These are phyloP conservation scores for Stichopus horrens DNA, from an alignment of 53 echinoderm and acorn worm genomes.

Conservation along the genomic window DNA sequence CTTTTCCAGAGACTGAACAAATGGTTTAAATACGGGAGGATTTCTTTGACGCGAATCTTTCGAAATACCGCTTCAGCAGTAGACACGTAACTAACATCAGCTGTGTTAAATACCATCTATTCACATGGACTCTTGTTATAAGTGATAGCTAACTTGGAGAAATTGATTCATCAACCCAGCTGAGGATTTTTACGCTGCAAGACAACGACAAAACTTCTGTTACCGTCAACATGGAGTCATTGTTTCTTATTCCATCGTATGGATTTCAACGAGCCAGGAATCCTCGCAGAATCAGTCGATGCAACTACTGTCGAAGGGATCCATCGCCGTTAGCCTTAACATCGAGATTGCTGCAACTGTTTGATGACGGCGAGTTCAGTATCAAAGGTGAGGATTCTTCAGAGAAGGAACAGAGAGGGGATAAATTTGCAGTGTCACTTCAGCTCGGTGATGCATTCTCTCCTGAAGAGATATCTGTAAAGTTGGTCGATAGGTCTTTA, in stretches of 20 bases:
- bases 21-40: no score
- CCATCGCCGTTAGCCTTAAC: neutral
- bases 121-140: neutral
- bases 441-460: slow-evolving; percentile 14
- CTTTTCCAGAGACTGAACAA: no score
- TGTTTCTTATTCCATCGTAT: slow-evolving; percentile 8
- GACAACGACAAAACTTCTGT: neutral
- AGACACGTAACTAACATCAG: no score
- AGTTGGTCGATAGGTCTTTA: neutral
- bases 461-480: slow-evolving; percentile 21
- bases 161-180: neutral
- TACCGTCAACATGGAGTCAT: neutral
- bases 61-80: neutral
- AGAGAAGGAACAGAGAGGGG: neutral
- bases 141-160: no score
- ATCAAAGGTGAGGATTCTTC: neutral
- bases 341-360: neutral
- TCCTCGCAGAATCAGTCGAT: neutral
- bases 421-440: slow-evolving; percentile 10
- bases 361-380: neutral
- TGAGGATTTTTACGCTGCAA: neutral
- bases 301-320: neutral
- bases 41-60: neutral
- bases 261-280: neutral
- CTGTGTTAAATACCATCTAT: neutral